These are phyloP conservation scores for Microchrysa polita DNA, from an alignment of 2,888 invertebrate species.

Conservation along the genomic window DNA sequence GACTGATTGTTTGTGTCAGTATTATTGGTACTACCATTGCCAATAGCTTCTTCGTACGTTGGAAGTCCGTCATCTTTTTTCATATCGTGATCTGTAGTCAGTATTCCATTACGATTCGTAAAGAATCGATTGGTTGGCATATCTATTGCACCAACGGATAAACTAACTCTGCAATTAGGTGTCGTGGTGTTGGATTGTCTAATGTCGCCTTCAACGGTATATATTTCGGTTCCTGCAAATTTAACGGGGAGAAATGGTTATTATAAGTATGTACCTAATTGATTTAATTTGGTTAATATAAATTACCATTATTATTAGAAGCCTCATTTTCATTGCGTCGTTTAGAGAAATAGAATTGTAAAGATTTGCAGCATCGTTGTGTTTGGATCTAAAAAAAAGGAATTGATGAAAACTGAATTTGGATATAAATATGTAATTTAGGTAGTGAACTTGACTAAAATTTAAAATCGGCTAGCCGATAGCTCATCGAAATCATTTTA, in stretches of 20 bases:
- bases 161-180: not conserved
- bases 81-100: not conserved
- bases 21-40: not conserved
- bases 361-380: not conserved
- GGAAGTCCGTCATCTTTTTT: slow-evolving; percentile 34
- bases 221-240: not conserved
- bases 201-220: not conserved
- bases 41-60: slow-evolving; percentile 29
- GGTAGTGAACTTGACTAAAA: too few relatives aligned
- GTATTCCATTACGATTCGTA: not conserved
- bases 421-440: too few relatives aligned
- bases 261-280: not conserved
- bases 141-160: not conserved
- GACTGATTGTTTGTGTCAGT: not conserved
- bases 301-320: not conserved
- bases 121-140: not conserved
- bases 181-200: not conserved
- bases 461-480: too few relatives aligned
- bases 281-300: too few relatives aligned
- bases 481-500: too few relatives aligned
- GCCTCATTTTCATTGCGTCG: not conserved
- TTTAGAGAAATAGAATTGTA: not conserved
- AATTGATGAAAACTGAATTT: too few relatives aligned
- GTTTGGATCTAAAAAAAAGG: not conserved
- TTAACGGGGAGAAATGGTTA: not conserved